Conservation (phyloP, 2,888 invertebrate genomes). For the Ferdinandea cuprea region DNA sequence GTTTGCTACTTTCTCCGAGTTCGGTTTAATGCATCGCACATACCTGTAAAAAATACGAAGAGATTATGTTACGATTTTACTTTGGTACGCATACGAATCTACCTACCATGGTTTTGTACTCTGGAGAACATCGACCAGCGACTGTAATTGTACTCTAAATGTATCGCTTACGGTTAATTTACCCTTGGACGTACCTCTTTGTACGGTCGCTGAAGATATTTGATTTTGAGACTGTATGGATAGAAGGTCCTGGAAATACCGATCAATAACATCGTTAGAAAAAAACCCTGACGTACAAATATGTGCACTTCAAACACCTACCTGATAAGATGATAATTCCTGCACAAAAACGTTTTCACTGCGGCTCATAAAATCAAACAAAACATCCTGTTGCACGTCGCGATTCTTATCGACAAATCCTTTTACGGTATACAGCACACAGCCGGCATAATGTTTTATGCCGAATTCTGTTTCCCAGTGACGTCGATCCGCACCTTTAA, state of each 20-base stretch:
- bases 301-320: constrained; percentile 77
- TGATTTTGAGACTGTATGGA: constrained; percentile 80
- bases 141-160: constrained; percentile 93
- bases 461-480: constrained; percentile 96
- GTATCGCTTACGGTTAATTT: constrained; percentile 95
- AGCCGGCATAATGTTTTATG: constrained; percentile 94
- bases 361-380: constrained; percentile 94
- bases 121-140: constrained; percentile 94
- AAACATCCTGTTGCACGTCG: constrained; percentile 95
- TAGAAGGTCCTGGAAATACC: constrained; percentile 83
- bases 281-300: constrained; percentile 14
- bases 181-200: constrained; percentile 93
- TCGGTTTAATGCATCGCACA: constrained; percentile 96
- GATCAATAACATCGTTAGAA: constrained; percentile 14
- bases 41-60: constrained; percentile 85
- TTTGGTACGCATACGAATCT: neutral
- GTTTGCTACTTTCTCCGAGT: constrained; percentile 91
- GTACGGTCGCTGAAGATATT: constrained; percentile 85
- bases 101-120: constrained; percentile 93
- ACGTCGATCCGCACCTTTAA: constrained; percentile 92
- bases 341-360: constrained; percentile 93
- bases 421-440: constrained; percentile 91
- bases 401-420: constrained; percentile 96
- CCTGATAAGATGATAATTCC: constrained; percentile 89
- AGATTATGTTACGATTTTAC: neutral